Evolutionary conservation across 1,140 invertebrate species (phyloP).

Genomic region (Gonioctena quinquepunctata): DNA sequence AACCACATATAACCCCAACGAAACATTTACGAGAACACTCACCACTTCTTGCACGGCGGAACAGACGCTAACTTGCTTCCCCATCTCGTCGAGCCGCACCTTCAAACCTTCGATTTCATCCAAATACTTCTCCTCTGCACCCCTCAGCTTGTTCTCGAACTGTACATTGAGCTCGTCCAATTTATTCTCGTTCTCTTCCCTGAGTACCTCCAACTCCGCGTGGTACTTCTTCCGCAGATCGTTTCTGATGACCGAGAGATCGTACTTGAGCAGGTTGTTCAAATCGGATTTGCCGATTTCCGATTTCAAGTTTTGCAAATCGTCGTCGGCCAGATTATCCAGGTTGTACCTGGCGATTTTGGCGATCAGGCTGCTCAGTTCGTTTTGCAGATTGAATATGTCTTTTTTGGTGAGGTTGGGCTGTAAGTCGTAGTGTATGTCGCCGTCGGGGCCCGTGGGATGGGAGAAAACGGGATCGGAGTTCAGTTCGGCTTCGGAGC

Average conservation of each 20-base stretch:
- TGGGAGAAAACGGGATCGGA: constrained; percentile 25
- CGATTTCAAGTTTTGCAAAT: constrained; percentile 32
- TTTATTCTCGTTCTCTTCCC: constrained; percentile 56
- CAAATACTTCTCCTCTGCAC: constrained; percentile 58
- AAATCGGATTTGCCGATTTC: constrained; percentile 38
- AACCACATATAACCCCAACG: neutral
- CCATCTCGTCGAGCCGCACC: constrained; percentile 55
- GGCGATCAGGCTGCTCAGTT: constrained; percentile 23
- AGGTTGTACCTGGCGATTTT: constrained; percentile 32
- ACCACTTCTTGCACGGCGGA: constrained; percentile 61
- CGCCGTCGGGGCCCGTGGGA: constrained; percentile 36
- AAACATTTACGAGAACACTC: constrained; percentile 15
- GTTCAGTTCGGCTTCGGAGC: constrained; percentile 46
- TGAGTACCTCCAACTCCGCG: constrained; percentile 50
- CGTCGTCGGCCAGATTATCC: constrained; percentile 32
- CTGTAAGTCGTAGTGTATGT: constrained; percentile 22
- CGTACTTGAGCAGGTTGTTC: constrained; percentile 36
- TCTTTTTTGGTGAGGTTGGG: constrained; percentile 35
- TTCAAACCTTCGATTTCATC: constrained; percentile 58
- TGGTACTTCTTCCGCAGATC: constrained; percentile 38
- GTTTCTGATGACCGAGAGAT: constrained; percentile 26
- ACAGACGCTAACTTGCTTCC: constrained; percentile 47
- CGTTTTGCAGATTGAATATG: constrained; percentile 31
- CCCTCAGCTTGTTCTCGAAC: constrained; percentile 57
- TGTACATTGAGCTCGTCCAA: constrained; percentile 55